These are phyloP conservation scores for Neoitamus cyanurus DNA, from an alignment of 2,888 invertebrate genomes.

Conservation along the genomic window DNA sequence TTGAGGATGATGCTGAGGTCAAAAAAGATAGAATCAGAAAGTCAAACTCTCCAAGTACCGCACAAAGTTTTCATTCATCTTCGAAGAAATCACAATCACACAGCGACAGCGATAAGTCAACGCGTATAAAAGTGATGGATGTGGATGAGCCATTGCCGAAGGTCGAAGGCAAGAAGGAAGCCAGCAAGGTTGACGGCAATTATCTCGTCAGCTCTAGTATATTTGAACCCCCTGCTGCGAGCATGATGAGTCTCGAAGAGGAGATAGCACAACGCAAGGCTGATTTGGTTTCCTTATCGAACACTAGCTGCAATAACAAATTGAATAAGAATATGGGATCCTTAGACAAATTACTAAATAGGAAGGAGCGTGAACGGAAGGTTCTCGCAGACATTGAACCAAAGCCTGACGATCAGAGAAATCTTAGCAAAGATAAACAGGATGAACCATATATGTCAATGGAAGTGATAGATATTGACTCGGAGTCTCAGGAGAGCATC, in stretches of 20 bases:
- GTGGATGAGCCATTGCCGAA: neutral
- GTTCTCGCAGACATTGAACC: slow-evolving; percentile 56
- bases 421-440: neutral
- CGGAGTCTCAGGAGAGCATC: slow-evolving; percentile 48
- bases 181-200: neutral
- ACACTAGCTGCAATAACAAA: slow-evolving; percentile 56
- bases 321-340: slow-evolving; percentile 67
- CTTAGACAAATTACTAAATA: slow-evolving; percentile 71
- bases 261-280: slow-evolving; percentile 63
- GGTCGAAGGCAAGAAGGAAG: neutral
- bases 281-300: slow-evolving; percentile 55
- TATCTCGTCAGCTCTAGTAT: neutral
- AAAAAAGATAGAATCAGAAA: slow-evolving; percentile 17
- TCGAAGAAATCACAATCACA: neutral
- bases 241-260: slow-evolving; percentile 59
- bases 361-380: slow-evolving; percentile 66
- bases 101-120: neutral
- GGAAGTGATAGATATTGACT: slow-evolving; percentile 49
- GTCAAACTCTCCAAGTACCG: neutral
- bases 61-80: slow-evolving; percentile 13
- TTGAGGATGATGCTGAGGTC: neutral
- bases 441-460: neutral
- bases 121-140: neutral
- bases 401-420: neutral
- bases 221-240: neutral